Evolutionary conservation across 2,113 vertebrate genomes (phyloP).

Genomic region (Merops nubicus): DNA sequence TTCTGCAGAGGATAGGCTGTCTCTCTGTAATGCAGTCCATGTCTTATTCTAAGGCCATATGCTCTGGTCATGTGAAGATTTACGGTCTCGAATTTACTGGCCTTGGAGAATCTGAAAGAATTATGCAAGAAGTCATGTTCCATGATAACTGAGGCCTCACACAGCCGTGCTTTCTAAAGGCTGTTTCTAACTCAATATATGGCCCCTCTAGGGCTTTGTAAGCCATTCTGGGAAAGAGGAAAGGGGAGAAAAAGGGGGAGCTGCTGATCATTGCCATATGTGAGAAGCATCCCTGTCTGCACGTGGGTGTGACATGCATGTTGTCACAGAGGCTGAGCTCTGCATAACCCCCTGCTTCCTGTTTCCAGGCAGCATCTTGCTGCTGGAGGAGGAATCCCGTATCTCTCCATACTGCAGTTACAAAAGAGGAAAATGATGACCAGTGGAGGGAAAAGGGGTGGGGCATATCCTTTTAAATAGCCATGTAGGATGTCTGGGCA

Average conservation of each 20-base stretch:
- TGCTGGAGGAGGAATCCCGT: constrained; percentile 53
- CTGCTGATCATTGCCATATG: constrained; percentile 29
- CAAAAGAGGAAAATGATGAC: constrained; percentile 45
- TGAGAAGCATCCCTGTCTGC: constrained; percentile 16
- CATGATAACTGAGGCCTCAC: constrained; percentile 7
- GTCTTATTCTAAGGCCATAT: constrained; percentile 8
- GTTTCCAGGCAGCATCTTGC: constrained; percentile 61
- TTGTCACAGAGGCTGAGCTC: constrained; percentile 37
- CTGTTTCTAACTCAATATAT: background rate
- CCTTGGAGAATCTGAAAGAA: constrained; percentile 11
- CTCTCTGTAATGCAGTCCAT: background rate
- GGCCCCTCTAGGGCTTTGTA: background rate
- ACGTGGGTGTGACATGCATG: constrained; percentile 35
- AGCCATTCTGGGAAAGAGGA: background rate
- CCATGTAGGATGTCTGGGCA: background rate
- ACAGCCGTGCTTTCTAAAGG: background rate
- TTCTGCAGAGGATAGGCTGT: constrained; percentile 2
- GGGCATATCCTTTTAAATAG: constrained; percentile 57
- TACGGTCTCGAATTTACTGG: background rate
- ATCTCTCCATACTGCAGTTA: background rate
- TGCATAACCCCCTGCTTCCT: constrained; percentile 62
- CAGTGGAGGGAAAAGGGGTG: background rate
- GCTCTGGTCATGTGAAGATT: constrained; percentile 1
- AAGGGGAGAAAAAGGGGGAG: background rate
- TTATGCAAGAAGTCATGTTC: constrained; percentile 38